These are phyloP conservation scores for Plodia interpunctella DNA, from an alignment of 1,140 invertebrate species.

Conservation along the genomic window DNA sequence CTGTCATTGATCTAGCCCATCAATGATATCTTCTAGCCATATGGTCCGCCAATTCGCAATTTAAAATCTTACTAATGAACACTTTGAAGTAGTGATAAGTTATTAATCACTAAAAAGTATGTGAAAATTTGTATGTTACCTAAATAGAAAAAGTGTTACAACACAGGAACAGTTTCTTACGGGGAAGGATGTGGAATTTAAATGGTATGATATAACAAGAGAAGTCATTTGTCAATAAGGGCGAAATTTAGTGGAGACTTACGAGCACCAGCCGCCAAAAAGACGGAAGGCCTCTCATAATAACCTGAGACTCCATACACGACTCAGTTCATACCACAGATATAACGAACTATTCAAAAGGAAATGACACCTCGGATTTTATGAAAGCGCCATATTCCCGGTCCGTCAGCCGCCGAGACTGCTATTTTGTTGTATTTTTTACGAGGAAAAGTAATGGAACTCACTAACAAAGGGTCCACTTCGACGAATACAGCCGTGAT, in stretches of 20 bases:
- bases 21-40: too few species aligned
- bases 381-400: constrained; percentile 41
- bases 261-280: constrained; percentile 3
- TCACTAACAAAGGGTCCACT: constrained; percentile 6
- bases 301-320: constrained; percentile 42
- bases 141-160: too few species aligned
- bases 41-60: too few species aligned
- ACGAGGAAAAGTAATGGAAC: constrained; percentile 11
- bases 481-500: constrained; percentile 10
- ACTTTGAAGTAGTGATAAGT: too few species aligned
- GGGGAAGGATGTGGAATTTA: constrained; percentile 7
- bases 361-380: constrained; percentile 51
- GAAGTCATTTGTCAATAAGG: constrained; percentile 59
- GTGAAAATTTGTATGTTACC: too few species aligned
- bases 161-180: too few species aligned
- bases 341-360: constrained; percentile 60
- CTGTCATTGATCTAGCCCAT: too few species aligned
- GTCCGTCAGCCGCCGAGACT: constrained; percentile 2
- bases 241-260: constrained; percentile 37
- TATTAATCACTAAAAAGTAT: too few species aligned
- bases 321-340: constrained; percentile 27
- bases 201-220: constrained; percentile 54
- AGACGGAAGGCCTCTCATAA: constrained; percentile 21
- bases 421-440: constrained; percentile 17
- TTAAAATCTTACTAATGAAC: too few species aligned